Base-by-base conservation (phyloP, 2,888 invertebrate species). In the Chrysina gloriosa region DNA sequence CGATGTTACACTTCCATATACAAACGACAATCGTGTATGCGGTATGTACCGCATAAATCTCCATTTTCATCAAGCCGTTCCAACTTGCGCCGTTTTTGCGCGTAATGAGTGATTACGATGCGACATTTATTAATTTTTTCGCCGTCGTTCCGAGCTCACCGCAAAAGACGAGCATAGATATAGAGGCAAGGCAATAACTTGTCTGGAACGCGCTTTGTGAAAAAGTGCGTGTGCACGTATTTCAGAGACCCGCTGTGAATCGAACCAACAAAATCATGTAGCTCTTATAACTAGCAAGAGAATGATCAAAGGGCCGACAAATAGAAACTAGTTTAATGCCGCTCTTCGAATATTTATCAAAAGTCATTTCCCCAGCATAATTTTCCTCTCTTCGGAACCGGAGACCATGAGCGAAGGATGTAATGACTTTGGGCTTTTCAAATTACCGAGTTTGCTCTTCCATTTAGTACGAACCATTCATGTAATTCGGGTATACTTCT, bases 241-340 rank as follows among this genome's bases (percentile, higher is more conserved):
- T 71, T 70, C 65, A 48, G 67, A 68, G 72, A 74, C 76, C 76
- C 75, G 76, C 77, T 79, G 78, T 75, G 77, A 77, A 77, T 75
- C 76, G 74, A 77, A 77, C 78, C 76, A 76, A 77, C 78, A 77
- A 78, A 80, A 78, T 77, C 77, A 77, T 76, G 77, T 77, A 74
- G 76, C 58, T 58, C 58, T 58, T 42, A 77, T 77, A 74, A 78
- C 78, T 78, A 78, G n/a, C 75, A 76, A 78, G 75, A 75, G 71
- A 72, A 72, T 71, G 72, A 78, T 78, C 79, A 78, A 78, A 79
- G 79, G 72, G 74, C 77, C 77, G 77, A 75, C 77, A 75, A 65
- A 71, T 69, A 72, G 76, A 76, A 78, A 78, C 77, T 77, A 78
- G 77, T 78, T 78, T 78, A 68, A 64, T 47, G 21, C 27, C 47